phyloP scores from a whole-genome alignment of 2,797 vertebrate genomes.

The Sebastes baramenuke region DNA sequence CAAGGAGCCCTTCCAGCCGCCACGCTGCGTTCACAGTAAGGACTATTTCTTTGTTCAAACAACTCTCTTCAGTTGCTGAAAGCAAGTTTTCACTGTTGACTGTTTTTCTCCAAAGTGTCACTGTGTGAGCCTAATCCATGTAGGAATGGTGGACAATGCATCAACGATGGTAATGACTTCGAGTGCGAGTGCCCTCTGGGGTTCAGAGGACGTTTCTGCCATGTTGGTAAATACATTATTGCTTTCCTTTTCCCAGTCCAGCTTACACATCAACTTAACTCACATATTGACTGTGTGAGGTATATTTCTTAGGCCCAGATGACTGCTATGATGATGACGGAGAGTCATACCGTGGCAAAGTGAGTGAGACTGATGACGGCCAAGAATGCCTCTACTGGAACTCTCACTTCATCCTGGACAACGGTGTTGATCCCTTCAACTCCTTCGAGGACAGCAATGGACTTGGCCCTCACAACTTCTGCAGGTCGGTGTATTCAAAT shows the following conservation, averaged over 20 bases:
- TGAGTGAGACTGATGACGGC: slow-evolving; percentile 78
- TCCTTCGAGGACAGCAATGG: slow-evolving; percentile 62
- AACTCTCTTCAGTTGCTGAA: background rate
- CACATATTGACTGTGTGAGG: background rate
- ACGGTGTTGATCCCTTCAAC: slow-evolving; percentile 63
- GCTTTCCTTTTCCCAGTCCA: background rate
- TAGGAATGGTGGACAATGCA: slow-evolving; percentile 77
- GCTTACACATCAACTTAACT: background rate
- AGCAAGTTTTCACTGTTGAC: background rate
- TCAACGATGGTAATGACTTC: slow-evolving; percentile 67
- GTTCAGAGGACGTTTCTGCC: slow-evolving; percentile 77
- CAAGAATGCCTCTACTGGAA: slow-evolving; percentile 83
- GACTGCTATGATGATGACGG: slow-evolving; percentile 80
- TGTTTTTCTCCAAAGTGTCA: slow-evolving; percentile 52
- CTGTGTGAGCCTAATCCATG: slow-evolving; percentile 78
- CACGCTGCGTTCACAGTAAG: slow-evolving; percentile 81
- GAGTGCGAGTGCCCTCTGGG: slow-evolving; percentile 73
- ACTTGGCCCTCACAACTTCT: slow-evolving; percentile 83
- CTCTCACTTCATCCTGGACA: slow-evolving; percentile 77
- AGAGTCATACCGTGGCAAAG: slow-evolving; percentile 79
- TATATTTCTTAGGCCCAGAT: slow-evolving; percentile 59
- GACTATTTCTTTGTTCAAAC: background rate
- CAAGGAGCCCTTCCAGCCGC: slow-evolving; percentile 85
- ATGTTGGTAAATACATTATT: slow-evolving; percentile 75
- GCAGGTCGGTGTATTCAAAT: slow-evolving; percentile 73